Base-by-base conservation (phyloP, 2,797 vertebrate genomes). In the Graptemys geographica region DNA sequence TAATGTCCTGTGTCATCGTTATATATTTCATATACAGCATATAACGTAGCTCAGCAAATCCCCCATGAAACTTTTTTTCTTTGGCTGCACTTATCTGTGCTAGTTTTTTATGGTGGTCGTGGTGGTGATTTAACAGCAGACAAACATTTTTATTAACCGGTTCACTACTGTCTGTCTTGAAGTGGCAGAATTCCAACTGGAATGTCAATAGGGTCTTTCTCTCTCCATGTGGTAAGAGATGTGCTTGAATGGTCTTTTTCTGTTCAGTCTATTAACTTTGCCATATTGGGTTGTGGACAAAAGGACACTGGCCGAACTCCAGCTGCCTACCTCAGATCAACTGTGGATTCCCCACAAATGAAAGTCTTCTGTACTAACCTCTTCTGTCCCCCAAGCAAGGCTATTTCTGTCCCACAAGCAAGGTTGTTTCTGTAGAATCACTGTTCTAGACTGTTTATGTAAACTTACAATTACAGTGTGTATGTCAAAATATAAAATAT, bases 1-100 rank as follows among this genome's bases (percentile, higher is more conserved):
- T 11, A 53, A 5, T 0, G 0, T 11, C 0, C 0, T 8, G 16
- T 49, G 53, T 23, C 53, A 18, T 33, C 15, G 16, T 8, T 16
- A 62, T 62, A 15, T 62, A 62, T 62, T 62, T 62, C 59, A 15
- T 33, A 16, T 62, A 62, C 59, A 33, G 31, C 31, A 72, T 23
- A 3, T 72, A n/a, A 72, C 18, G 6, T 69, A 37, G n/a, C 33
- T 37, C 5, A 72, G n/a, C 19, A 72, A 72, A 72, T 41, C 33
- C n/a, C 41, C 65, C 37, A n/a, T 21, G 8, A 41, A 33, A 72
- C 9, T 41, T 23, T 72, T 41, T 72, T 41, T 72, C 33, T 41
- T 62, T 62, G 59, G 31, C 15, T 33, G 59, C 31, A 33, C 13
- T 33, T 62, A 33, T 33, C 31, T 3, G 31, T 62, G 59, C 15